Percentiles rank a stretch among this genome's conserved stretches.
Evolutionary conservation across 2,797 vertebrate species (phyloP).

Genomic region (Echeneis naucrates): DNA sequence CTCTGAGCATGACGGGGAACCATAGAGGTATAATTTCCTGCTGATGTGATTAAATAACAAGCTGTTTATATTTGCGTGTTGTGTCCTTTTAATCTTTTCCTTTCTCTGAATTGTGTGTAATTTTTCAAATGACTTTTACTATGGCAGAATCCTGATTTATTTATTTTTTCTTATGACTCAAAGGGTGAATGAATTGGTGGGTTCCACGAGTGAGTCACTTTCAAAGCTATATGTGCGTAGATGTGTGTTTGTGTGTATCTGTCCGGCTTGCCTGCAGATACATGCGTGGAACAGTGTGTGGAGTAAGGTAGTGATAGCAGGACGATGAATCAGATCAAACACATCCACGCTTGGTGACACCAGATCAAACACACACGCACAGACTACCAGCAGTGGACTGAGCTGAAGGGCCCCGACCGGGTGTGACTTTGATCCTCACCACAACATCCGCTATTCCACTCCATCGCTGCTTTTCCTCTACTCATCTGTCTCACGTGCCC

Average conservation of each 20-base stretch:
- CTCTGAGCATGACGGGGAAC: conserved; percentile 27
- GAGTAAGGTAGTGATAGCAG: conserved; percentile 64
- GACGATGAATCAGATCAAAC: conserved; percentile 73
- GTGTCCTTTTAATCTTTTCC: conserved; percentile 55
- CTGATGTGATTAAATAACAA: conserved; percentile 63
- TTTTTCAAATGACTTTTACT: conserved; percentile 66
- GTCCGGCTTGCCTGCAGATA: conserved; percentile 38
- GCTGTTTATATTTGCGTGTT: conserved; percentile 51
- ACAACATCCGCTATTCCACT: conserved; percentile 71
- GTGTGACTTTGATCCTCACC: conserved; percentile 76
- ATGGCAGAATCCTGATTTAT: conserved; percentile 59
- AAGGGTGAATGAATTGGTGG: conserved; percentile 72
- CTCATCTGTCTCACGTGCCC: conserved; percentile 55
- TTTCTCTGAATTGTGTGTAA: conserved; percentile 61
- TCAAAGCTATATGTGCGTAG: conserved; percentile 68
- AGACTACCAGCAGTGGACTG: conserved; percentile 38
- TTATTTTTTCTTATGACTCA: conserved; percentile 71
- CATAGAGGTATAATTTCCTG: conserved; percentile 56
- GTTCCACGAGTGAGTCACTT: conserved; percentile 73
- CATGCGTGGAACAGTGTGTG: conserved; percentile 59
- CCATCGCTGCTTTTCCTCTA: conserved; percentile 45
- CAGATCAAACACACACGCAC: conserved; percentile 52
- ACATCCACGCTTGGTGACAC: conserved; percentile 53
- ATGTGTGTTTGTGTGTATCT: conserved; percentile 55
- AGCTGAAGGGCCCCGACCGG: conserved; percentile 52